Evolutionary conservation across 64 coral and sea anemone genomes (phyloP), one percentile per base, ranked within the genome.

Genomic region (Porites australiensis): DNA sequence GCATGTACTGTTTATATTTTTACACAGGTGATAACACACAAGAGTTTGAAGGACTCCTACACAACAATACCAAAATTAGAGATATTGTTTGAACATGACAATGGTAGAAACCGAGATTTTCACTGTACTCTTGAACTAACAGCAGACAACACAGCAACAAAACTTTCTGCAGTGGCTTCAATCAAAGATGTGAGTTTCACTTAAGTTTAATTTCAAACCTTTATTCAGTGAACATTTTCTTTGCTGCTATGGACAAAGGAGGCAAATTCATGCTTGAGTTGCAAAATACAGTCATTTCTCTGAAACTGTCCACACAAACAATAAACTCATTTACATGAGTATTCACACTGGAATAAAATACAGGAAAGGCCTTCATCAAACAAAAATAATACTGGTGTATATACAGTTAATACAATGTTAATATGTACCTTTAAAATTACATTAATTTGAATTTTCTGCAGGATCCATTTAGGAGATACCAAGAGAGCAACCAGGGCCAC

Each of bases 41-140:
- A 68, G 37, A 82, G 70, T 63, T 27, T 80, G 55, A 73, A 74
- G 27, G 78, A 83, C 48, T 91, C 89, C 70, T 84, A 83, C 57
- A 13, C 72, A 64, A 75, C 50, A 2, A 64, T 91, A 8, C 89
- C 89, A 14, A 72, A 20, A 22, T 10, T 71, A 73, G 13, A 83
- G 43, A 59, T 74, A 19, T 0, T 27, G 14, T 91, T 91, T 70
- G 52, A 83, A 44, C 89, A 91, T 60, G 70, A 60, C 47, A 50
- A 84, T 83, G 78, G 65, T 20, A 18, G 43, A 23, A 84, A 74
- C 63, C 73, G 89, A 75, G 89, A 91, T 71, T 91, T 91, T 44
- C 50, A 10, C 50, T 91, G 89, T 21, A 83, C 52, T 7, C 64
- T 91, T 75, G 70, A 74, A 75, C 46, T 91, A 3, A 84, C 59